Conservation (phyloP, 2,888 invertebrate species). For the Hydriomena furcata region DNA sequence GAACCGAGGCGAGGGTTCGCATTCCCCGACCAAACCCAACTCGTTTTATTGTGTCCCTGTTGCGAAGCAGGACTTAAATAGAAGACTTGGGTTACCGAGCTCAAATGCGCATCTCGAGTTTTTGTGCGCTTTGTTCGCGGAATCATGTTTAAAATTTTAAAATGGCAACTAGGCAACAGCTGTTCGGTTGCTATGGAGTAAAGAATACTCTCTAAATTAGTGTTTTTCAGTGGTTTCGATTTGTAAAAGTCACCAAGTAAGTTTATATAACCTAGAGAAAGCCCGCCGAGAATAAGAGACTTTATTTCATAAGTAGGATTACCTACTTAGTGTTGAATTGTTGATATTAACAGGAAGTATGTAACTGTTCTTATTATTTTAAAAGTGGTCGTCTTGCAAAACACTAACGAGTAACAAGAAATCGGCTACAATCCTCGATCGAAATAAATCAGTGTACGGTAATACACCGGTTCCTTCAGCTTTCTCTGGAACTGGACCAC, state of each 20-base stretch:
- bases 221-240: too few species aligned
- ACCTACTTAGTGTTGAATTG: too few species aligned
- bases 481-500: constrained; percentile 69
- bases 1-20: constrained; percentile 13
- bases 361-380: constrained; percentile 4
- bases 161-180: neutral
- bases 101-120: constrained; percentile 17
- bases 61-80: constrained; percentile 25
- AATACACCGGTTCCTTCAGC: constrained; percentile 48
- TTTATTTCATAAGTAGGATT: too few species aligned
- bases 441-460: constrained; percentile 33
- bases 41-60: constrained; percentile 27
- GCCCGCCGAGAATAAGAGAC: too few species aligned
- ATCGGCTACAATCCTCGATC: constrained; percentile 22
- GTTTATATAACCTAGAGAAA: too few species aligned
- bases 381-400: constrained; percentile 13
- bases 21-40: constrained; percentile 22
- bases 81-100: constrained; percentile 22
- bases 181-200: constrained; percentile 5
- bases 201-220: too few species aligned
- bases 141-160: constrained; percentile 2
- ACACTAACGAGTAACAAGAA: constrained; percentile 24
- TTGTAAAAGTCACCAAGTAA: too few species aligned
- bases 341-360: neutral
- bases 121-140: constrained; percentile 16